Evolutionary conservation across 1,140 invertebrate species (phyloP).

Genomic region (Leptinotarsa lineolata): DNA sequence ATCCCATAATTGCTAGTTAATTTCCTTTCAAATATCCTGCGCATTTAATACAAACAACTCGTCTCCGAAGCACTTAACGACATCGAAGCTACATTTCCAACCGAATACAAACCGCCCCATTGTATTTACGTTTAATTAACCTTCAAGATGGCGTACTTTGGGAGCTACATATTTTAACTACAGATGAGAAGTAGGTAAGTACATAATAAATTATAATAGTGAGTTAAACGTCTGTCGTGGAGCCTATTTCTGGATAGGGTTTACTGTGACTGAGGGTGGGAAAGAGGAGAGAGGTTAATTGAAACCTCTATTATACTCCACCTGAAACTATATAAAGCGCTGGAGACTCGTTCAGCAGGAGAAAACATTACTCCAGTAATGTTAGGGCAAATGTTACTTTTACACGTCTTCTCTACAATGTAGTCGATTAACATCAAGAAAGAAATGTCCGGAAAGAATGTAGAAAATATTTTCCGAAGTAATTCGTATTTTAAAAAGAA

Average conservation of each 20-base stretch:
- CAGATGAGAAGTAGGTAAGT: constrained; percentile 27
- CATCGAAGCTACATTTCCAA: constrained; percentile 18
- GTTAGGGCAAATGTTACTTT: no score
- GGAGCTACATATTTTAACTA: constrained; percentile 22
- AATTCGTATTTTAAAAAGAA: no score
- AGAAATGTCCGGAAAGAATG: no score
- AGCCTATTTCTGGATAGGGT: constrained; percentile 7
- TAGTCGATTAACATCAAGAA: no score
- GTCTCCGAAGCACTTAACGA: neutral
- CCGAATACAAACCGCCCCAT: constrained; percentile 18
- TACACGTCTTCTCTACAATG: no score
- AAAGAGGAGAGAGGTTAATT: constrained; percentile 25
- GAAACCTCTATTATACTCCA: constrained; percentile 30
- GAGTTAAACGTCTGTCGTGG: constrained; percentile 23
- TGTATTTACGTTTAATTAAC: constrained; percentile 29
- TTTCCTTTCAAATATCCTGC: neutral
- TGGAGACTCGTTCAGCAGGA: constrained; percentile 18
- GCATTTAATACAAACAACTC: constrained; percentile 5
- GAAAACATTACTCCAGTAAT: neutral
- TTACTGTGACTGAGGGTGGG: neutral
- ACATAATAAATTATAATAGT: constrained; percentile 29
- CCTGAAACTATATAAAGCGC: constrained; percentile 30
- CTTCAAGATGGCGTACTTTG: constrained; percentile 24
- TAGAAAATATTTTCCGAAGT: no score
- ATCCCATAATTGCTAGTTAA: neutral